Conservation (phyloP, 35 echinoderm and acorn worm species). For the Hemicentrotus pulcherrimus region DNA sequence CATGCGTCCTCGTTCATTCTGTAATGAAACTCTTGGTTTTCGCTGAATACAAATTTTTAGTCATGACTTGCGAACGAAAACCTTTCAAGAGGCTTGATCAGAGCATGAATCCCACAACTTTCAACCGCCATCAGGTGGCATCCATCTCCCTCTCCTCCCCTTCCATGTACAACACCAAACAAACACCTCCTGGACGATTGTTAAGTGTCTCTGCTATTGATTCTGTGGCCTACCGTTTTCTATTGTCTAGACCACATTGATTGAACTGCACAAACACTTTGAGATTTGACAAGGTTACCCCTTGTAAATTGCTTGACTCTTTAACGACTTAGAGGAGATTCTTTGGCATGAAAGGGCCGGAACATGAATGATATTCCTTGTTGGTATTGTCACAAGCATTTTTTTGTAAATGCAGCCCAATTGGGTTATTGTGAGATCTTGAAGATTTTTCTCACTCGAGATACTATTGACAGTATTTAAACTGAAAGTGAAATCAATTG, state of each 20-base stretch:
- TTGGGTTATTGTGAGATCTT: neutral
- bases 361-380: neutral
- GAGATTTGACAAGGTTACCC: conserved; percentile 6
- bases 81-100: neutral
- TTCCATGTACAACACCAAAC: neutral
- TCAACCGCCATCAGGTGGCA: neutral
- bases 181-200: neutral
- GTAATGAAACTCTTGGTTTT: neutral
- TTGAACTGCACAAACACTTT: neutral
- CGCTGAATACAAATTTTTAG: neutral
- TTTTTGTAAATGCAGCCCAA: neutral
- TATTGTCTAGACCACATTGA: neutral
- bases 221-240: neutral
- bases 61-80: neutral
- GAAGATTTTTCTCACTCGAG: neutral
- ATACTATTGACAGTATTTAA: neutral
- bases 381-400: neutral
- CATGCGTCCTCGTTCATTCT: neutral
- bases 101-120: neutral
- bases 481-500: neutral
- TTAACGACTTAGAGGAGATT: neutral
- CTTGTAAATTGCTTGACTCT: neutral
- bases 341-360: neutral
- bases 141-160: neutral
- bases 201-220: neutral